Evolutionary conservation across 2,888 invertebrate genomes (phyloP), one percentile per base, ranked within the genome.

Genomic region (Temnothorax unifasciatus): DNA sequence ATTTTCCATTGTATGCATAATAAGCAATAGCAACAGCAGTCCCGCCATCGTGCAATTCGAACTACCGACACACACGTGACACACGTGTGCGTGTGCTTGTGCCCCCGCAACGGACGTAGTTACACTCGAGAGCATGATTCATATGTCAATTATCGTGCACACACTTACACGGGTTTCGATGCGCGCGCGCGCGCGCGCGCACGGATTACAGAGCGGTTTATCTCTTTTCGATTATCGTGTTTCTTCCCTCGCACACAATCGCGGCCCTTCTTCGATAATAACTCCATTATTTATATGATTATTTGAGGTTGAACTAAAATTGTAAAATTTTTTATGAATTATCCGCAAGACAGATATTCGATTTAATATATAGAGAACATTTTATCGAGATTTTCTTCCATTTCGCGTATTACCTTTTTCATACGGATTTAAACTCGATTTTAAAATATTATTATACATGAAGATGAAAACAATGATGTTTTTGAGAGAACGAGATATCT

Each of bases 101-200:
- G 79, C 69, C 82, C 85, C 84, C 79, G 86, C 61, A 68, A 81
- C 84, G 84, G 88, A 90, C 89, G 89, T 68, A 85, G 90, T 82
- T 90, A 90, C 90, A 91, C 86, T 88, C 86, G 87, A 91, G 92
- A 91, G 91, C 91, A 92, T 93, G 93, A 93, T 93, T 93, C 93
- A 93, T 93, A 91, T 90, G 92, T 92, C 93, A 93, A 93, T 93
- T 93, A 93, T 90, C 92, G 89, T 89, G 89, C 91, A 89, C 89
- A 90, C 88, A 92, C 90, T 89, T 88, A 90, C 88, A 87, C 88
- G 82, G 63, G 85, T 82, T 83, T 85, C 84, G 41, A 76, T 64
- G 81, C 66, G 63, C n/a, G 52, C 59, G 61, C 66, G 63, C n/a
- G 52, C 59, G 61, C 75, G 57, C 34, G 29, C 34, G 64, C 54